These are phyloP conservation scores for Pardalotus punctatus DNA, from an alignment of 2,113 vertebrate species.

Conservation along the genomic window DNA sequence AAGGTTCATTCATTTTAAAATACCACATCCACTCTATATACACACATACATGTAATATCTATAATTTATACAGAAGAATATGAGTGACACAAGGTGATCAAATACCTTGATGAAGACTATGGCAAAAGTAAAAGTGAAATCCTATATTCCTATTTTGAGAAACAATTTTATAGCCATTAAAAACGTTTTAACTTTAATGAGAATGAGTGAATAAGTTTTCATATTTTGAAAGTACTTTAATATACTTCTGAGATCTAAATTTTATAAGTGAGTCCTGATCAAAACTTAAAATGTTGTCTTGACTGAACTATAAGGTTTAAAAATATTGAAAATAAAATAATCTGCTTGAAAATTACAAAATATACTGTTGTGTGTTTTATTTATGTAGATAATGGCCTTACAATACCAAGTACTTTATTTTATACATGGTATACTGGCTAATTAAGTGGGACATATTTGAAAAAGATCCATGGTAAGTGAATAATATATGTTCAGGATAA, in stretches of 20 bases:
- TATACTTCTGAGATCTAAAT: neutral
- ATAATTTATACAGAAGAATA: neutral
- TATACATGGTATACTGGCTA: neutral
- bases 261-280: neutral
- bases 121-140: neutral
- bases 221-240: neutral
- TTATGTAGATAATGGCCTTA: neutral
- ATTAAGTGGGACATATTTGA: neutral
- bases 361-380: neutral
- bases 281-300: neutral
- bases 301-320: neutral
- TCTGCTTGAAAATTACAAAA: neutral
- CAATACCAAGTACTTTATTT: neutral
- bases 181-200: neutral
- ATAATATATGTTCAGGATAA: neutral
- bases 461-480: neutral
- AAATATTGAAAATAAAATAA: neutral
- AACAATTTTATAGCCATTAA: neutral
- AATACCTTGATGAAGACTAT: neutral
- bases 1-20: neutral
- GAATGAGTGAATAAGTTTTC: neutral
- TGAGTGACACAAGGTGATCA: neutral
- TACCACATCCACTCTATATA: neutral
- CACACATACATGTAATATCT: neutral
- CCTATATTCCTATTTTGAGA: neutral